Conservation (phyloP, 2,797 vertebrate species). For the Poecilia velifera region DNA sequence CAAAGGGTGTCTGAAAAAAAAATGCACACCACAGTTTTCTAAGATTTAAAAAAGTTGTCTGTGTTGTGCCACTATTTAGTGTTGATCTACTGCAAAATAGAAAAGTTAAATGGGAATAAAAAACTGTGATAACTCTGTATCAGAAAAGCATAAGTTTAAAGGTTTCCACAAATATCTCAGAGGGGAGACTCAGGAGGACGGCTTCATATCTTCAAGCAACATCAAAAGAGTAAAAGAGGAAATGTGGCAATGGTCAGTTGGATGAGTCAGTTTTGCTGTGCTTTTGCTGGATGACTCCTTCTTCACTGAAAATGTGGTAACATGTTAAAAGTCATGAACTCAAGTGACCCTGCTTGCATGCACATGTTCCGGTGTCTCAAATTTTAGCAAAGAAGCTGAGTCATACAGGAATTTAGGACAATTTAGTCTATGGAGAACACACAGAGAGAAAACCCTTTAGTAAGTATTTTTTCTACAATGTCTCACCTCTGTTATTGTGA, state of each 20-base stretch:
- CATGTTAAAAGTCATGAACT: background rate
- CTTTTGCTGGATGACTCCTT: background rate
- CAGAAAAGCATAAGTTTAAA: background rate
- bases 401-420: background rate
- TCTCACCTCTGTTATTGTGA: slow-evolving; percentile 56
- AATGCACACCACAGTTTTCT: background rate
- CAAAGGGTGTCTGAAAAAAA: background rate
- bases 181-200: background rate
- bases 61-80: background rate
- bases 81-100: background rate
- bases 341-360: slow-evolving; percentile 2
- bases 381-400: slow-evolving; percentile 1
- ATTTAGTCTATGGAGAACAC: background rate
- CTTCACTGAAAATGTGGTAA: slow-evolving; percentile 17
- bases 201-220: background rate
- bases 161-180: background rate
- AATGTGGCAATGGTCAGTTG: slow-evolving; percentile 4
- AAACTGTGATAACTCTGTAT: background rate
- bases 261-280: background rate
- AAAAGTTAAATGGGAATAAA: background rate
- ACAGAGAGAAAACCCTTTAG: background rate
- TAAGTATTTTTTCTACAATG: background rate
- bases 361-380: background rate
- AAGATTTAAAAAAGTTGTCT: background rate
- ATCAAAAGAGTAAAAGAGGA: slow-evolving; percentile 7